Conservation (phyloP, 2,113 vertebrate species). For the Archocentrus centrarchus region DNA sequence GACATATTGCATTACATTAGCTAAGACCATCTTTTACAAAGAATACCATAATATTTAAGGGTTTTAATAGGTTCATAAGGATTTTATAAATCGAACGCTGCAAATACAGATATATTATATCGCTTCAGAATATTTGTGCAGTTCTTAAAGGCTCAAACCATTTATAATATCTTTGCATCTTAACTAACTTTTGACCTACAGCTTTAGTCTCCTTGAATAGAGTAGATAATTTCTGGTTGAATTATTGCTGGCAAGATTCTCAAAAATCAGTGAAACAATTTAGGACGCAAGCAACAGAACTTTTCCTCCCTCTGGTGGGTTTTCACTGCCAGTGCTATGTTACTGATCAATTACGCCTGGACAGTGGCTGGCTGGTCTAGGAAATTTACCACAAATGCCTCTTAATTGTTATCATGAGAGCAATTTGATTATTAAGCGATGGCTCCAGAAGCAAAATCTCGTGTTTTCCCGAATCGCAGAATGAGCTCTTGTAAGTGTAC, state of each 20-base stretch:
- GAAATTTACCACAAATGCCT: background rate
- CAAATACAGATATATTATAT: background rate
- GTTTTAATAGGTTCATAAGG: background rate
- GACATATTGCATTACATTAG: background rate
- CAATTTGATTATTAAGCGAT: background rate
- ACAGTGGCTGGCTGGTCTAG: background rate
- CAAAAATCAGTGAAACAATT: background rate
- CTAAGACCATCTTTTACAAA: background rate
- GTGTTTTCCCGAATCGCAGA: no score
- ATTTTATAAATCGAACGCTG: background rate
- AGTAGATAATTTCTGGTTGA: background rate
- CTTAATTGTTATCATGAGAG: background rate
- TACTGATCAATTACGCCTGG: background rate
- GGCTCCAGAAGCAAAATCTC: no score
- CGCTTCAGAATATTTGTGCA: background rate
- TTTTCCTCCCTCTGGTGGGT: slow-evolving; percentile 61
- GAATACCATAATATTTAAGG: background rate
- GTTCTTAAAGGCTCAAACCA: background rate
- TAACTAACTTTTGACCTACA: background rate
- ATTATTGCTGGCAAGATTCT: background rate
- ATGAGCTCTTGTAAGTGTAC: no score
- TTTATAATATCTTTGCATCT: background rate
- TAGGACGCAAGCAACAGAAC: background rate
- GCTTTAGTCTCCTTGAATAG: background rate
- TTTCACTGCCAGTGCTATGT: background rate